Evolutionary conservation across 2,888 invertebrate species (phyloP).

Genomic region (Zonitis immaculata): DNA sequence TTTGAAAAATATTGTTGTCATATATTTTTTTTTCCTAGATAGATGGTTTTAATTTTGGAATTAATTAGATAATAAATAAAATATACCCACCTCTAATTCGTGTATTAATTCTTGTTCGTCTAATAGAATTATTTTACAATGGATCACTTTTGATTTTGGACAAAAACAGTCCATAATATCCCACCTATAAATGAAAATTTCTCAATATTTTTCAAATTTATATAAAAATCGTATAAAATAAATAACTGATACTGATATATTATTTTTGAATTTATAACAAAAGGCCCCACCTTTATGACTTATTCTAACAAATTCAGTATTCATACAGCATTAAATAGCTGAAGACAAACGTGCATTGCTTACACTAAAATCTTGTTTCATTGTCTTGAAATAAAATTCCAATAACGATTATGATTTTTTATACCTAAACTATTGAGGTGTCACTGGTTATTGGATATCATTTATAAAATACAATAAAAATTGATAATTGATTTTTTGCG

Average conservation of each 20-base stretch:
- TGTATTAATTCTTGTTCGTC: conserved; percentile 87
- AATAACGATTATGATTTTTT: conserved; percentile 1
- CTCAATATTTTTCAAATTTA: too few species aligned
- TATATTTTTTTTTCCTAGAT: too few species aligned
- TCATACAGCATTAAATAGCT: conserved; percentile 16
- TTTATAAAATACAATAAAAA: background rate
- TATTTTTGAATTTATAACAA: conserved; percentile 7
- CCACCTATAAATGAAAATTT: conserved; percentile 12
- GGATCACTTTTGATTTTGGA: conserved; percentile 42
- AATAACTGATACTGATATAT: background rate
- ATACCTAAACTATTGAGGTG: too few species aligned
- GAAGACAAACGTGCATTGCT: conserved; percentile 16
- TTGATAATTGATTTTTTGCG: too few species aligned
- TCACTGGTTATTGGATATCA: background rate
- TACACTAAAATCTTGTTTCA: conserved; percentile 9
- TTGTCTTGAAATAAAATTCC: conserved; percentile 3
- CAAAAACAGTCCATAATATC: conserved; percentile 46
- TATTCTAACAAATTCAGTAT: conserved; percentile 15
- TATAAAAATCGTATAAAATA: too few species aligned
- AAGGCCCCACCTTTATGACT: background rate
- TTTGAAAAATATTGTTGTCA: too few species aligned
- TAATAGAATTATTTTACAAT: conserved; percentile 79
- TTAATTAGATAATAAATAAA: too few species aligned
- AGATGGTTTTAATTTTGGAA: too few species aligned
- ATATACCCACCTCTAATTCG: conserved; percentile 73